Evolutionary conservation across 2,113 vertebrate genomes (phyloP).

Genomic region (Atractosteus spatula): DNA sequence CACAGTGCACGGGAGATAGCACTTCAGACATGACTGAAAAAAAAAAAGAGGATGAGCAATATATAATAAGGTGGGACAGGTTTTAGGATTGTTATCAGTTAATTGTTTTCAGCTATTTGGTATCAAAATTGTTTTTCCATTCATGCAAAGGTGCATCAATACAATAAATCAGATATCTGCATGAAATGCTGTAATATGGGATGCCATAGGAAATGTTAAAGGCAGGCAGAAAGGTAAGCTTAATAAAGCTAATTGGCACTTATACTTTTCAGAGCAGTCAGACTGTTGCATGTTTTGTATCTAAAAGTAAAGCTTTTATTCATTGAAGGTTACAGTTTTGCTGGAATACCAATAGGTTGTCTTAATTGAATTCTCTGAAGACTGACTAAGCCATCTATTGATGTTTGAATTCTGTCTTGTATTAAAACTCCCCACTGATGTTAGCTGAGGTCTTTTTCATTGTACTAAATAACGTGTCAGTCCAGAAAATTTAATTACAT

Average conservation of each 20-base stretch:
- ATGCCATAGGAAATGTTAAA: too few relatives aligned
- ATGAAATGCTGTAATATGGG: too few relatives aligned
- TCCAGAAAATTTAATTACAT: conserved; percentile 7
- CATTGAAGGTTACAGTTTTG: not conserved
- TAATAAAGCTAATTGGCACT: too few relatives aligned
- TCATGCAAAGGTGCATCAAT: too few relatives aligned
- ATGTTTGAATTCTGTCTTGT: not conserved
- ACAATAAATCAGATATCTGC: too few relatives aligned
- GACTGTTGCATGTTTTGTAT: too few relatives aligned
- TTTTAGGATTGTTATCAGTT: conserved; percentile 2
- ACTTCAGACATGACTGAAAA: too few relatives aligned
- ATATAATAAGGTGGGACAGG: conserved; percentile 2
- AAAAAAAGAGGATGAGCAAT: not conserved
- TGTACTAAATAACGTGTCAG: conserved; percentile 3
- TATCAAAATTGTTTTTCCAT: too few relatives aligned
- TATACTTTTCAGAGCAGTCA: too few relatives aligned
- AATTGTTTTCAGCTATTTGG: not conserved
- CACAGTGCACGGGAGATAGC: not conserved
- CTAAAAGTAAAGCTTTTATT: not conserved
- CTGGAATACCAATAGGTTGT: not conserved
- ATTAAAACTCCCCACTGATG: not conserved
- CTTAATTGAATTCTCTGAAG: conserved; percentile 4
- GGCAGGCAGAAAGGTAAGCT: too few relatives aligned
- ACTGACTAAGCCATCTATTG: not conserved
- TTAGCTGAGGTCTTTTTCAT: not conserved